Percentiles rank a stretch among this genome's conserved stretches.
These are phyloP conservation scores for Acyrthosiphon pisum DNA, from an alignment of 1,140 invertebrate genomes.

Conservation along the genomic window DNA sequence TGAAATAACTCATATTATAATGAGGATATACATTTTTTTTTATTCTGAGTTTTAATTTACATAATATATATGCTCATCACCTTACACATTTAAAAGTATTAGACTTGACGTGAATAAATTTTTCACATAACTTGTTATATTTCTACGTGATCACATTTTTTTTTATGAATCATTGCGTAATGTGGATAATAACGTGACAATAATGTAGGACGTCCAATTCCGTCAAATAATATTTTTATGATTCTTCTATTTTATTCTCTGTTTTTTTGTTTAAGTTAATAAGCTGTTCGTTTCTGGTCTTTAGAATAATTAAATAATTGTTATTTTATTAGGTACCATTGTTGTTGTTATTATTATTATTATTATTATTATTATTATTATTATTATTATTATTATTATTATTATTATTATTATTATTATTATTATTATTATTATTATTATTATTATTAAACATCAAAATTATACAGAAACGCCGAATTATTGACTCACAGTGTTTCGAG, in stretches of 20 bases:
- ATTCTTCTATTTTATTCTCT: background rate
- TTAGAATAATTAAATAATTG: background rate
- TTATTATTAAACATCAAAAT: background rate
- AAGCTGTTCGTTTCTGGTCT: background rate
- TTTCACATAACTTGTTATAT: too few species aligned
- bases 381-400: background rate
- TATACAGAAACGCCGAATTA: background rate
- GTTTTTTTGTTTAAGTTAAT: background rate
- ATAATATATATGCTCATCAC: background rate
- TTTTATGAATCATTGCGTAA: background rate
- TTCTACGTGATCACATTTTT: too few species aligned
- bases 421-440: background rate
- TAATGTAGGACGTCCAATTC: too few species aligned
- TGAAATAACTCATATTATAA: background rate
- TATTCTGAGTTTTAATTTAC: background rate
- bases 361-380: background rate
- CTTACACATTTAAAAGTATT: background rate
- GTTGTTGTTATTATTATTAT: background rate
- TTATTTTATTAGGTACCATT: background rate
- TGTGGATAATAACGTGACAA: background rate
- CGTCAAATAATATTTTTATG: background rate
- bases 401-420: background rate
- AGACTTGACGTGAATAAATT: background rate
- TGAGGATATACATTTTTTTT: background rate
- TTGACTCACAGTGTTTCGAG: constrained; percentile 63